phyloP scores from a whole-genome alignment of 2,113 vertebrate genomes.

The Phyllostomus hastatus region DNA sequence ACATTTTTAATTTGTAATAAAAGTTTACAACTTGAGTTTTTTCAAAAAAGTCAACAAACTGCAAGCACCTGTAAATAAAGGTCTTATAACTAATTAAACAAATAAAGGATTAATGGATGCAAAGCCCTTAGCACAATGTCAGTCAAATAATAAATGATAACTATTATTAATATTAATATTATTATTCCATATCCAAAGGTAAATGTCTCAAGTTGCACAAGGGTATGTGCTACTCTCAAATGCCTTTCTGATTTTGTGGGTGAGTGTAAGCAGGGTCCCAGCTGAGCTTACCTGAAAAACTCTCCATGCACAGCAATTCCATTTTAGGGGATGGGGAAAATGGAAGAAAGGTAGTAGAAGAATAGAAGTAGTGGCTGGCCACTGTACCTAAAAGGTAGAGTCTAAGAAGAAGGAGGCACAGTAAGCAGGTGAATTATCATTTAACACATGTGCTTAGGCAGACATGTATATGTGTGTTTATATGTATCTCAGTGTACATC shows the following conservation, averaged over 20 bases:
- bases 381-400: neutral
- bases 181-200: neutral
- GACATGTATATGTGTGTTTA: neutral
- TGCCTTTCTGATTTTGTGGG: neutral
- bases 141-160: neutral
- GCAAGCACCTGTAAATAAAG: constrained; percentile 92
- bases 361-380: neutral
- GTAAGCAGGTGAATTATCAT: neutral
- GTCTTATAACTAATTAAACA: constrained; percentile 76
- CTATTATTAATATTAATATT: neutral
- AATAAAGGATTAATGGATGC: neutral
- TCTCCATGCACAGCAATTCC: neutral
- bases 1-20: no score
- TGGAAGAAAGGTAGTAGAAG: neutral
- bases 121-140: neutral
- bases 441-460: neutral
- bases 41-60: constrained; percentile 87
- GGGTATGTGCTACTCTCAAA: neutral
- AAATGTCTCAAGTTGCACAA: neutral
- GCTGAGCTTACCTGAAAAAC: neutral
- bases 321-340: neutral
- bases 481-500: rapidly evolving
- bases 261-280: neutral
- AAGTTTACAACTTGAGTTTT: constrained; percentile 65
- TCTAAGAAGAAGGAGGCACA: rapidly evolving